Evolutionary conservation across 2,888 invertebrate species (phyloP).

Genomic region (Azorinus chamasolen): DNA sequence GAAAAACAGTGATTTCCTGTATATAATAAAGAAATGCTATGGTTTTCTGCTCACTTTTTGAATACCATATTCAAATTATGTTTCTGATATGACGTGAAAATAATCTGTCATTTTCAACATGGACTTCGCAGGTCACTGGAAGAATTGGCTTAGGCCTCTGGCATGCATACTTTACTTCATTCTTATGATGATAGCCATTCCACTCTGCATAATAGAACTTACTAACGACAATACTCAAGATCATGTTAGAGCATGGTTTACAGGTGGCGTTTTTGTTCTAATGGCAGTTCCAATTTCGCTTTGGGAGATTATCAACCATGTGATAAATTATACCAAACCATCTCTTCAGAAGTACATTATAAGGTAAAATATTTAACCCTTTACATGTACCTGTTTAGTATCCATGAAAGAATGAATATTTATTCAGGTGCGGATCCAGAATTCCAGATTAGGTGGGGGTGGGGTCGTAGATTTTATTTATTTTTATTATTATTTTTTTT

Average conservation of each 20-base stretch:
- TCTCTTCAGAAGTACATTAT: constrained; percentile 97
- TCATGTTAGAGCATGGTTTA: constrained; percentile 92
- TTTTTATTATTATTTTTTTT: no score
- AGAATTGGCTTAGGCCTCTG: constrained; percentile 95
- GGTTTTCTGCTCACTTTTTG: no score
- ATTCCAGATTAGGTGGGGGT: no score
- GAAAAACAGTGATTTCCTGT: no score
- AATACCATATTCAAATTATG: no score
- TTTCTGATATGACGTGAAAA: no score
- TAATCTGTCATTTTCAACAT: constrained; percentile 49
- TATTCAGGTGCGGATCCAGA: no score
- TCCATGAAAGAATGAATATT: no score
- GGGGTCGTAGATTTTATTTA: no score
- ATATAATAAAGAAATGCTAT: no score
- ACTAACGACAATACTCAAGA: constrained; percentile 91
- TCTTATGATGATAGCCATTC: constrained; percentile 93
- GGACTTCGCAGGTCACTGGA: constrained; percentile 88
- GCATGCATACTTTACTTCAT: constrained; percentile 93
- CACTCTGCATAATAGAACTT: constrained; percentile 93
- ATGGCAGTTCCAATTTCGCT: constrained; percentile 96
- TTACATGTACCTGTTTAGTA: no score
- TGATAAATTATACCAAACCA: constrained; percentile 97
- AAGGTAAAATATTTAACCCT: constrained; percentile 88
- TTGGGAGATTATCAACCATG: constrained; percentile 98
- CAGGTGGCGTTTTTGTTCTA: constrained; percentile 96